Conservation (phyloP, 2,797 vertebrate genomes). For the Synaphobranchus kaupii region DNA sequence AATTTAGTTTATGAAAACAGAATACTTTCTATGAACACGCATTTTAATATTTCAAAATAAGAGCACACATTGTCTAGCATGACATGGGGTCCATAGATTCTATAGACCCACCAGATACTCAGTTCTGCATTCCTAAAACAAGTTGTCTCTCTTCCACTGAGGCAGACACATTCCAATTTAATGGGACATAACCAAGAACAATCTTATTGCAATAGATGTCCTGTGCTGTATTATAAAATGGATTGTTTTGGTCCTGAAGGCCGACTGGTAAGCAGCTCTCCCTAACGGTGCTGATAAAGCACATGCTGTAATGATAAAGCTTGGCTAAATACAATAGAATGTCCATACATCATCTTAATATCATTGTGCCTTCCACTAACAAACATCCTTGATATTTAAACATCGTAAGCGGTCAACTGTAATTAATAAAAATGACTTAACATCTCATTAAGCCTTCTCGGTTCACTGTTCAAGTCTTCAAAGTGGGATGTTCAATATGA, state of each 20-base stretch:
- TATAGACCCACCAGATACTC: too few species aligned
- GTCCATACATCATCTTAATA: not conserved
- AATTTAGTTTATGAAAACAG: too few species aligned
- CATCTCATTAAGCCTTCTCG: conserved; percentile 1
- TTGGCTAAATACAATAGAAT: not conserved
- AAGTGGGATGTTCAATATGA: not conserved
- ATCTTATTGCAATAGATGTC: too few species aligned
- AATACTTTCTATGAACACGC: too few species aligned
- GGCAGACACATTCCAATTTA: too few species aligned
- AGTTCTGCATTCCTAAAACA: too few species aligned
- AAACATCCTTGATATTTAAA: conserved; percentile 4
- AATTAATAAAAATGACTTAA: not conserved
- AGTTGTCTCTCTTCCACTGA: too few species aligned
- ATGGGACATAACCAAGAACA: too few species aligned
- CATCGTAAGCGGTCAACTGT: not conserved
- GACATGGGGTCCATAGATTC: too few species aligned
- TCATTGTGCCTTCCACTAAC: not conserved
- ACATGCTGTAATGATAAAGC: not conserved
- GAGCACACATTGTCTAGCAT: too few species aligned
- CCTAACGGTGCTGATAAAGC: not conserved
- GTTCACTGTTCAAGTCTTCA: not conserved
- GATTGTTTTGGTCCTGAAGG: not conserved
- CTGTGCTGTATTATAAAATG: not conserved
- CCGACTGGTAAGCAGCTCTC: not conserved
- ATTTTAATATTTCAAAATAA: too few species aligned